Percentiles rank a stretch among this genome's conserved stretches.
Evolutionary conservation across 35 echinoderm and acorn worm genomes (phyloP).

Genomic region (Amphiura filiformis): DNA sequence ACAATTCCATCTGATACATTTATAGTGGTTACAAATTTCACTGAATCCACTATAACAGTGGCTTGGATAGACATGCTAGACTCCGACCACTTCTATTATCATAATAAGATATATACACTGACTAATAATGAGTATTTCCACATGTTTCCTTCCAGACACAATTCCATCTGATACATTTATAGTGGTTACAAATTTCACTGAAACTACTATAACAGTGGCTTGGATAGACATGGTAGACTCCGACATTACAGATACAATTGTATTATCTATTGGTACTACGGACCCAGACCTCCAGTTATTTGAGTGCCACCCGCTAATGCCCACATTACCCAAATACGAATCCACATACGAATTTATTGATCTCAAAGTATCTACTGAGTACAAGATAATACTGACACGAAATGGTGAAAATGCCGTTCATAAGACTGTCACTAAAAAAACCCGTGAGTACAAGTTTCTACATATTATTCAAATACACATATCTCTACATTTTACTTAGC

Average conservation of each 20-base stretch:
- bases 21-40: background rate
- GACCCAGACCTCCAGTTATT: background rate
- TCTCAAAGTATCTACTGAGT: background rate
- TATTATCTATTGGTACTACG: background rate
- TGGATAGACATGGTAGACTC: background rate
- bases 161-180: background rate
- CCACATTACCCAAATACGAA: background rate
- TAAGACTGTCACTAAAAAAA: background rate
- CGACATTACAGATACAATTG: background rate
- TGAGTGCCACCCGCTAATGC: background rate
- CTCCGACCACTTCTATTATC: too few relatives aligned
- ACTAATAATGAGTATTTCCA: too few relatives aligned
- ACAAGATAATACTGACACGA: background rate
- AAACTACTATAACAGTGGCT: background rate
- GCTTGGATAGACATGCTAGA: too few relatives aligned
- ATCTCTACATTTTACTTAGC: background rate
- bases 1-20: background rate
- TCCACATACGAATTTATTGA: background rate
- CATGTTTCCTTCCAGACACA: background rate
- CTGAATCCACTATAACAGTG: background rate
- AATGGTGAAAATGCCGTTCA: background rate
- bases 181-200: background rate
- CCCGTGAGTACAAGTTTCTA: background rate
- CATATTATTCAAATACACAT: too few relatives aligned
- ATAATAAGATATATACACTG: too few relatives aligned